Conservation (phyloP, 2,888 invertebrate species). For the Tipula helvola region DNA sequence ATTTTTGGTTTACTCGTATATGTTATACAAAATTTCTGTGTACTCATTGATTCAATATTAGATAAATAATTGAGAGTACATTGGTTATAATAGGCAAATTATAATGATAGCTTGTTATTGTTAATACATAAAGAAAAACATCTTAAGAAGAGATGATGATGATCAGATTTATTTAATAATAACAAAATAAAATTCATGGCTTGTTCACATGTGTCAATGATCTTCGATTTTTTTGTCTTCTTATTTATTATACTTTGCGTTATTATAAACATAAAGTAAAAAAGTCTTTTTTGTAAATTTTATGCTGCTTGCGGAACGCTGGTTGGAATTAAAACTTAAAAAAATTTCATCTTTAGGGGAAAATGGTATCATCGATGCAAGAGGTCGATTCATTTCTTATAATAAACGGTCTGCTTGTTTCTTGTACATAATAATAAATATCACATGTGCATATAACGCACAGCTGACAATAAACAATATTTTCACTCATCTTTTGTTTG, state of each 20-base stretch:
- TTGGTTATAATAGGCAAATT: background rate
- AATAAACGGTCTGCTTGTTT: background rate
- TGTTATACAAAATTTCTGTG: background rate
- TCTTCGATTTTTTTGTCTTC: background rate
- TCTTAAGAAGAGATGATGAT: background rate
- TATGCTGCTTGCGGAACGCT: background rate
- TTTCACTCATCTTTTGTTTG: background rate
- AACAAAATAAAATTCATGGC: background rate
- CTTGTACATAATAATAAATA: background rate
- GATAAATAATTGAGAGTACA: background rate
- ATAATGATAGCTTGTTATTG: background rate
- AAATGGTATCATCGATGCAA: background rate
- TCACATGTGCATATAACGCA: background rate
- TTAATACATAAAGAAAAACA: background rate
- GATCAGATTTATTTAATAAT: background rate
- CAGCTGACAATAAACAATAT: background rate
- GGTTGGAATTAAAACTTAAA: background rate
- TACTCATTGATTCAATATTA: background rate
- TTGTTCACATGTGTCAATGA: background rate
- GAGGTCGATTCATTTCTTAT: background rate
- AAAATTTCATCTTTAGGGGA: background rate
- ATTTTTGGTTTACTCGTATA: background rate
- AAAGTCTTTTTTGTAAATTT: background rate
- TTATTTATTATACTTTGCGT: background rate
- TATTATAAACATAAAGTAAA: background rate